Percentiles rank a stretch among this genome's conserved stretches.
Evolutionary conservation across 2,113 vertebrate genomes (phyloP).

Genomic region (Mustelus asterias): DNA sequence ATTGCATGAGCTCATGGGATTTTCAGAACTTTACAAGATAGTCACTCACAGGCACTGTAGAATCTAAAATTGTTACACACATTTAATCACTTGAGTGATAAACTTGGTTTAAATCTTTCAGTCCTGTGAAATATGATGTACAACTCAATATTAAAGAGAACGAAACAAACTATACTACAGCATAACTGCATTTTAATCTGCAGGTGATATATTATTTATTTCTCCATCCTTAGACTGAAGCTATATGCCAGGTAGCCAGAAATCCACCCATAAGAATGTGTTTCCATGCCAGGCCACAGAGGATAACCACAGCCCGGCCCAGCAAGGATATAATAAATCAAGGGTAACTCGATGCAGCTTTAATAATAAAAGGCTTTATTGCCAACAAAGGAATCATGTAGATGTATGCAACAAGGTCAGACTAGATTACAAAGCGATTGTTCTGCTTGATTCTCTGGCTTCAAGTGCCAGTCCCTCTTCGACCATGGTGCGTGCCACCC

Average conservation of each 20-base stretch:
- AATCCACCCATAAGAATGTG: neutral
- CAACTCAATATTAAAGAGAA: neutral
- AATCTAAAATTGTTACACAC: neutral
- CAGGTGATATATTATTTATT: neutral
- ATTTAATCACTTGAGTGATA: slow-evolving; percentile 31
- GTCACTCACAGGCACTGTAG: neutral
- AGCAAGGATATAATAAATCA: too few relatives aligned
- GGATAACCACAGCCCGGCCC: neutral
- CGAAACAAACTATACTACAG: neutral
- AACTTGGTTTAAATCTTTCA: slow-evolving; percentile 14
- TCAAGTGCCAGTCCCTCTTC: too few relatives aligned
- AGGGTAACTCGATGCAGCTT: too few relatives aligned
- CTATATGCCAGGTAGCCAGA: too few relatives aligned
- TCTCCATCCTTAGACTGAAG: neutral
- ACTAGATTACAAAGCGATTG: too few relatives aligned
- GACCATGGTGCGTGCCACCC: too few relatives aligned
- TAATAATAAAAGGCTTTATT: too few relatives aligned
- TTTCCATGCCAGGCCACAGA: too few relatives aligned
- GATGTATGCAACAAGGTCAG: too few relatives aligned
- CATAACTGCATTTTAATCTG: slow-evolving; percentile 8
- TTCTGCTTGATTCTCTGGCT: too few relatives aligned
- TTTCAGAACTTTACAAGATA: neutral
- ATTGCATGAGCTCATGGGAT: slow-evolving; percentile 6
- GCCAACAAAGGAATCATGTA: too few relatives aligned
- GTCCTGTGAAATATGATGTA: slow-evolving; percentile 10